Evolutionary conservation across 2,888 invertebrate species (phyloP), one percentile per base, ranked within the genome.

Genomic region (Nycteola revayana): DNA sequence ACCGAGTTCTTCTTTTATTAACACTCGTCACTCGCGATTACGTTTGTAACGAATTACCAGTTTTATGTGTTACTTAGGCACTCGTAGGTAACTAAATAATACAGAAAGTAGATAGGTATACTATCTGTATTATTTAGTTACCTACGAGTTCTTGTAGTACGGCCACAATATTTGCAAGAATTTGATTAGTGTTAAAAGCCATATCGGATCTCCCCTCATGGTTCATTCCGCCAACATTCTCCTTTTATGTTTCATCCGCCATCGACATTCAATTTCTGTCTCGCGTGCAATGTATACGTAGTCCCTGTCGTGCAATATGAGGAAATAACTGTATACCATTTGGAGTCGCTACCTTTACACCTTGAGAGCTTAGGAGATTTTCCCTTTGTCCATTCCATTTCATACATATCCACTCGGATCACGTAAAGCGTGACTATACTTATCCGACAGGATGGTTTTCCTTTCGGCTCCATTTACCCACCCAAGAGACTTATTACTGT

Each of bases 401-500:
- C 66, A 64, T 72, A 75, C 67, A 68, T 72, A 72, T 65, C 59
- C 62, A 68, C 65, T 60, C 66, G 75, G 75, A 75, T 83, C 84
- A 85, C 85, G 84, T 84, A 83, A 70, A 69, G 66, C 40, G 47
- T 55, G 72, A 68, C 74, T 74, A 75, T 68, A 60, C 67, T 58
- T 63, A 55, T 62, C 54, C 69, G 67, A 70, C 66, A 63, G 69
- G 68, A 86, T 84, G 78, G 79, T 60, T 85, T 86, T 83, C 67
- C 80, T 81, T 83, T 83, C 74, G 72, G 71, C 76, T 76, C 80
- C 82, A 84, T 85, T 83, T 77, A 75, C 57, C 69, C 72, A 72
- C 86, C 83, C 86, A 46, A 74, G 85, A 85, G 87, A 83, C 87
- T 78, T 87, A 85, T 87, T 86, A 69, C 75, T 83, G 76, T 86